phyloP scores from a whole-genome alignment of 2,797 vertebrate genomes.

The Lithobates sylvaticus region DNA sequence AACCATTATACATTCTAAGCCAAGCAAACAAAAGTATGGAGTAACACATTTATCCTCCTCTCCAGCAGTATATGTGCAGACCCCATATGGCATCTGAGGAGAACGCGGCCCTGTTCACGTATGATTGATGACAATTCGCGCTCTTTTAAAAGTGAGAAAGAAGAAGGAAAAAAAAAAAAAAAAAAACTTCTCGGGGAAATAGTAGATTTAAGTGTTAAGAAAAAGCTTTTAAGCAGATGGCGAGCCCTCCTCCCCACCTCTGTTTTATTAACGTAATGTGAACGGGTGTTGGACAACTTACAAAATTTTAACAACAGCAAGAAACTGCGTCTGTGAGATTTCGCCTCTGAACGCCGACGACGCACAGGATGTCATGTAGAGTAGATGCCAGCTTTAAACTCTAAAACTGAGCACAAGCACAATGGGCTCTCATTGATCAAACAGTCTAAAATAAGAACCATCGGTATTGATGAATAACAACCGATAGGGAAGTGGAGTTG shows the following conservation, averaged over 20 bases:
- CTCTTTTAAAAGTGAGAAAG: slow-evolving; percentile 22
- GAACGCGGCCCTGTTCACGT: slow-evolving; percentile 64
- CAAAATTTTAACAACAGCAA: background rate
- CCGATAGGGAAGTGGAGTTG: too few species aligned
- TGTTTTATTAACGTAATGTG: slow-evolving; percentile 38
- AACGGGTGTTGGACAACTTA: slow-evolving; percentile 9
- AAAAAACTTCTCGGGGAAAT: slow-evolving; percentile 44
- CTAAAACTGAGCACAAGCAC: too few species aligned
- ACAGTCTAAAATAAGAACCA: too few species aligned
- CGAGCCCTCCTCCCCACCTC: background rate
- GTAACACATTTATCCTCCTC: slow-evolving; percentile 71
- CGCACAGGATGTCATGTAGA: too few species aligned
- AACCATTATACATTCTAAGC: slow-evolving; percentile 68
- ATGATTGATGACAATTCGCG: slow-evolving; percentile 75
- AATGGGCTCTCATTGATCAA: too few species aligned
- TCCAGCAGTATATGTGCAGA: slow-evolving; percentile 68
- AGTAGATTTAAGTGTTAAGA: slow-evolving; percentile 46
- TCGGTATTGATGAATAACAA: too few species aligned
- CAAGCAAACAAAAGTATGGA: slow-evolving; percentile 72
- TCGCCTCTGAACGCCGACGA: too few species aligned
- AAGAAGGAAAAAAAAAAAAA: background rate
- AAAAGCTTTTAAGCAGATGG: slow-evolving; percentile 53
- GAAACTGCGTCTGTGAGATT: background rate
- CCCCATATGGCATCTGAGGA: slow-evolving; percentile 67
- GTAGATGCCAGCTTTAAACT: too few species aligned